Conservation (phyloP, 2,113 vertebrate species). For the Dasyurus viverrinus region DNA sequence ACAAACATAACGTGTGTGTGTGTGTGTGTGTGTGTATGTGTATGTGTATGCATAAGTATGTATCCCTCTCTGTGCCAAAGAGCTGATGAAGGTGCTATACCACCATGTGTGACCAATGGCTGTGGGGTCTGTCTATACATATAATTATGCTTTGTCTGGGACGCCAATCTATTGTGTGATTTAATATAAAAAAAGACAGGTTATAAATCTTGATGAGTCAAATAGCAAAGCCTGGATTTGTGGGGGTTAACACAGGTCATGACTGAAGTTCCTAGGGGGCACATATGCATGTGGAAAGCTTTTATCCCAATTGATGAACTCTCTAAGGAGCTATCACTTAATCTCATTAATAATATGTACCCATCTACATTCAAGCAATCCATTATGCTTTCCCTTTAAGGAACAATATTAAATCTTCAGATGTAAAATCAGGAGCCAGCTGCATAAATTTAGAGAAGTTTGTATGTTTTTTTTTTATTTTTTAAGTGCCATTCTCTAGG, state of each 20-base stretch:
- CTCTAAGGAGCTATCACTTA: conserved; percentile 42
- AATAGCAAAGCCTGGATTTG: conserved; percentile 16
- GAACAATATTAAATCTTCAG: conserved; percentile 49
- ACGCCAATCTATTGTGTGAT: conserved; percentile 28
- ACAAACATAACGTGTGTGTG: too few species aligned
- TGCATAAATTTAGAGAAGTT: conserved; percentile 26
- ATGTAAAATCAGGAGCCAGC: conserved; percentile 40
- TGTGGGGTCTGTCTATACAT: conserved; percentile 7
- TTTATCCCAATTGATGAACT: conserved; percentile 48
- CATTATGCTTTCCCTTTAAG: conserved; percentile 54
- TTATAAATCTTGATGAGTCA: conserved; percentile 48
- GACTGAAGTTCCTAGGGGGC: conserved; percentile 35
- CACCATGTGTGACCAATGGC: background rate
- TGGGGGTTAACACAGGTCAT: conserved; percentile 33
- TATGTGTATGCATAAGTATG: background rate
- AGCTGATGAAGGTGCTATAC: background rate
- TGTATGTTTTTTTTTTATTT: conserved; percentile 47
- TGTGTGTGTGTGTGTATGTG: background rate
- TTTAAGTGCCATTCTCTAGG: conserved; percentile 69
- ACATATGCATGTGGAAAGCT: conserved; percentile 27
- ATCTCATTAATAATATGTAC: conserved; percentile 57
- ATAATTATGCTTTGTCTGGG: conserved; percentile 20
- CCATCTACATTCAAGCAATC: conserved; percentile 11
- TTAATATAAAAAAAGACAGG: conserved; percentile 13
- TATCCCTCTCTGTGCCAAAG: conserved; percentile 19